These are phyloP conservation scores for Brachionus sp. DNA, from an alignment of 1,140 invertebrate species.

Conservation along the genomic window DNA sequence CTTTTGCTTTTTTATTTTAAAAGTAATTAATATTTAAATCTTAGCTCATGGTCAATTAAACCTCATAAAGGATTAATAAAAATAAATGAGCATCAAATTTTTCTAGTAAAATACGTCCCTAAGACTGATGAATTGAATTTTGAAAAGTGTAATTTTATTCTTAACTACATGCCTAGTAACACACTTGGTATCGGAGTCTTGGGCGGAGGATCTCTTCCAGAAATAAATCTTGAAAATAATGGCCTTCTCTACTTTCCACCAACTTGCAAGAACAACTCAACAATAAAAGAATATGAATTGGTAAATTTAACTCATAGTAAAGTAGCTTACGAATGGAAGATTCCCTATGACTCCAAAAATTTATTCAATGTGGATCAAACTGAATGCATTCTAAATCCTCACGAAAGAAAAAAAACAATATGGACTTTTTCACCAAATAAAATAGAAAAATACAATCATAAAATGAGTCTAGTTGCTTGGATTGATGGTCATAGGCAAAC, in stretches of 20 bases:
- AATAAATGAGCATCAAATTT: conserved; percentile 50
- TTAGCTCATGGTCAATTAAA: conserved; percentile 6
- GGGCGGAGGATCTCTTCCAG: conserved; percentile 54
- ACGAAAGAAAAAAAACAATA: conserved; percentile 55
- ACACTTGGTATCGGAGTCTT: conserved; percentile 46
- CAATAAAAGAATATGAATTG: conserved; percentile 52
- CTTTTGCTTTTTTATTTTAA: not conserved
- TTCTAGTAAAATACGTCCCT: conserved; percentile 53
- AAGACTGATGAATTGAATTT: conserved; percentile 15
- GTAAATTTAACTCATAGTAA: conserved; percentile 57
- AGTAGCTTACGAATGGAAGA: conserved; percentile 56
- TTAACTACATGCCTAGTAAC: conserved; percentile 15
- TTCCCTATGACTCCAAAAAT: conserved; percentile 51
- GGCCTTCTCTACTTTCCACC: conserved; percentile 56
- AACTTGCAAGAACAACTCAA: conserved; percentile 55
- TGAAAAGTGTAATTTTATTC: not conserved
- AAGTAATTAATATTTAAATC: not conserved
- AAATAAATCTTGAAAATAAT: conserved; percentile 53
- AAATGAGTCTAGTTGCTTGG: conserved; percentile 54
- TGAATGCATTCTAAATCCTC: conserved; percentile 55
- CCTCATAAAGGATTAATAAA: conserved; percentile 36
- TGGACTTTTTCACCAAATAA: conserved; percentile 55
- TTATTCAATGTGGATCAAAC: conserved; percentile 53
- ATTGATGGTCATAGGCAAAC: conserved; percentile 54
- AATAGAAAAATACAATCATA: conserved; percentile 55